Percentiles rank a stretch among this genome's conserved stretches.
Conservation (phyloP, 2,888 invertebrate genomes). For the Gymnoscelis rufifasciata region DNA sequence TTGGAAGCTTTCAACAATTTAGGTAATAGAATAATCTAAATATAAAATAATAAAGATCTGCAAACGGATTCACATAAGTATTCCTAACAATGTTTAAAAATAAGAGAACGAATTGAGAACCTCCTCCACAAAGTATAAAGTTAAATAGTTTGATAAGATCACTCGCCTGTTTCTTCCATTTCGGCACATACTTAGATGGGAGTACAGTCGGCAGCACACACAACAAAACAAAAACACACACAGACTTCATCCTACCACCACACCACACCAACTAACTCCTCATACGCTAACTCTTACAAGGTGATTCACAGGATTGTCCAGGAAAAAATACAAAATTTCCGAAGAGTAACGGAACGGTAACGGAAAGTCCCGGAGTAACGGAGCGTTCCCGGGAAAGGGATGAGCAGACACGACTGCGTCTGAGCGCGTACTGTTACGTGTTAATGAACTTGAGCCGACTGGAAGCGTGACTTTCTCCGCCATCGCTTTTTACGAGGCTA, state of each 20-base stretch:
- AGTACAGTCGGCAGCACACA: conserved; percentile 49
- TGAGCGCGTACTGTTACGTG: conserved; percentile 61
- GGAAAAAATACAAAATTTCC: too few relatives aligned
- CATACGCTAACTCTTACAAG: neutral
- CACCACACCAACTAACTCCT: conserved; percentile 7
- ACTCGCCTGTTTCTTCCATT: conserved; percentile 88
- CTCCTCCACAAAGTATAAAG: neutral
- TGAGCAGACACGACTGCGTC: conserved; percentile 37
- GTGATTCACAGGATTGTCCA: too few relatives aligned
- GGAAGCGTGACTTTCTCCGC: conserved; percentile 64
- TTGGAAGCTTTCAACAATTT: too few relatives aligned
- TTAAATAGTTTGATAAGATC: neutral
- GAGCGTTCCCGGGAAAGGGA: conserved; percentile 18
- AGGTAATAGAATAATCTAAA: too few relatives aligned
- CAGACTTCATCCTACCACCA: conserved; percentile 39
- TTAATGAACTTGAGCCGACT: conserved; percentile 67
- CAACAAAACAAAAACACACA: conserved; percentile 38
- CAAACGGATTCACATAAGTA: too few relatives aligned
- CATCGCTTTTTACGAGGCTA: conserved; percentile 52
- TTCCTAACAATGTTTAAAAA: too few relatives aligned
- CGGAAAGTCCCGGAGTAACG: conserved; percentile 12
- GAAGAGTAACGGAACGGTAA: too few relatives aligned
- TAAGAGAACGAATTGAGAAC: too few relatives aligned
- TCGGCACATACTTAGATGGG: conserved; percentile 82
- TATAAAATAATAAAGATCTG: too few relatives aligned